Base-by-base conservation (phyloP, 2,797 vertebrate species). In the Anisognathus igniventris region DNA sequence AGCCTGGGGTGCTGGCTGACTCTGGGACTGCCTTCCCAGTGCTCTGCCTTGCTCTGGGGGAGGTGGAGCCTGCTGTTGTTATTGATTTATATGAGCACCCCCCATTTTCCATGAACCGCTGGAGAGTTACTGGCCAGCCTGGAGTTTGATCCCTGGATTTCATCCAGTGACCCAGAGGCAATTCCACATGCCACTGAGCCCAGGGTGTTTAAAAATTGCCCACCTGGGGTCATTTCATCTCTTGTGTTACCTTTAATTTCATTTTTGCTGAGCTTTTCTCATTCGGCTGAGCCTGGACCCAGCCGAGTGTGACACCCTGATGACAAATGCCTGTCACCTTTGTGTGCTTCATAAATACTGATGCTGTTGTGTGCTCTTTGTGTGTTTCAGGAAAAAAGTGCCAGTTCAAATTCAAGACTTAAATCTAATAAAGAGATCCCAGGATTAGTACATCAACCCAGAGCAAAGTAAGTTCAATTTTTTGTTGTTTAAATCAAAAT, bases 361-460 rank as follows among this genome's bases (percentile, higher is more conserved):
- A 96, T 47, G 51, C 6, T 74, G 23, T 37, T 82, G 62, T 88
- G 44, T 88, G 67, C 21, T 64, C 84, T 84, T 92, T 93, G 51
- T 91, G 53, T 98, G 77, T 98, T 98, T 88, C 97, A 99, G 99
- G 99, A 99, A 98, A 99, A 99, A 98, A 99, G 98, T 98, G 98
- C 98, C 95, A 97, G 97, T 92, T 98, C 98, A 96, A 98, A 98
- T 14, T 27, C 87, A 90, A 98, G 97, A 96, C 97, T 98, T 96
- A 98, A 98, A 94, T 97, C 97, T 85, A 98, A 97, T 93, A 98
- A 98, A 96, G 98, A 98, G 95, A 86, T 98, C 75, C 98, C 98
- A 39, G 98, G 98, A 97, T 95, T 98, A 96, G 98, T 98, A 88
- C 97, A 98, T 96, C 97, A 98, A 92, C 97, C 98, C 95, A 97